phyloP scores from a whole-genome alignment of 2,888 invertebrate genomes.

The Cheilosia pagana region DNA sequence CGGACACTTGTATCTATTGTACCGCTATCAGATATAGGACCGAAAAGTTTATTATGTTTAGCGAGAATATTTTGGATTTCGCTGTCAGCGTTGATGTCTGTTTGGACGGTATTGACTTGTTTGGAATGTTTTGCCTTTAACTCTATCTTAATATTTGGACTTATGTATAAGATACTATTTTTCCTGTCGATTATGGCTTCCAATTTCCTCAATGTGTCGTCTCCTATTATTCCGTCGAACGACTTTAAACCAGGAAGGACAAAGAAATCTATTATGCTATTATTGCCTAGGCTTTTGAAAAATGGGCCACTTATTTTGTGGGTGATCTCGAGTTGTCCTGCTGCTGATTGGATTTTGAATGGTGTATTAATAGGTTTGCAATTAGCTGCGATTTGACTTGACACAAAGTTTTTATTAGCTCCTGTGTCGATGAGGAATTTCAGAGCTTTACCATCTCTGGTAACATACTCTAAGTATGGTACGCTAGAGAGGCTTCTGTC shows the following conservation, averaged over 20 bases:
- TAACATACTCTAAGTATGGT: not conserved
- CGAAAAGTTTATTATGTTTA: too few species aligned
- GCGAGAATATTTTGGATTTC: too few species aligned
- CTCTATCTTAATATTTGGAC: not conserved
- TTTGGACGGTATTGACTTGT: not conserved
- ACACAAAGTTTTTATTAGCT: conserved; percentile 16
- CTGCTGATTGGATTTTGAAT: too few species aligned
- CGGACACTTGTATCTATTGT: too few species aligned
- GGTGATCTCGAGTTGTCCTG: too few species aligned
- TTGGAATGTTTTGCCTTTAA: too few species aligned
- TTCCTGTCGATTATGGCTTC: conserved; percentile 4
- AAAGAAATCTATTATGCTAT: conserved; percentile 18
- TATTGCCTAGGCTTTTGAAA: conserved; percentile 17
- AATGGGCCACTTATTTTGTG: not conserved
- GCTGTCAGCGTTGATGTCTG: too few species aligned
- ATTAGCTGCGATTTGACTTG: too few species aligned
- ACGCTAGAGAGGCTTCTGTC: conserved; percentile 13
- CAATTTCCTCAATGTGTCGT: not conserved
- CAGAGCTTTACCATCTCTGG: conserved; percentile 31
- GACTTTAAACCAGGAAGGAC: conserved; percentile 22
- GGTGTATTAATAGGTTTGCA: too few species aligned
- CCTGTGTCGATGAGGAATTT: conserved; percentile 19
- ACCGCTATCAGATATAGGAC: too few species aligned
- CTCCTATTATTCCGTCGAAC: conserved; percentile 17
- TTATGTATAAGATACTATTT: not conserved